Percentiles rank a stretch among this genome's conserved stretches.
These are phyloP conservation scores for Andrena cerasifolii DNA, from an alignment of 1,140 invertebrate genomes.

Conservation along the genomic window DNA sequence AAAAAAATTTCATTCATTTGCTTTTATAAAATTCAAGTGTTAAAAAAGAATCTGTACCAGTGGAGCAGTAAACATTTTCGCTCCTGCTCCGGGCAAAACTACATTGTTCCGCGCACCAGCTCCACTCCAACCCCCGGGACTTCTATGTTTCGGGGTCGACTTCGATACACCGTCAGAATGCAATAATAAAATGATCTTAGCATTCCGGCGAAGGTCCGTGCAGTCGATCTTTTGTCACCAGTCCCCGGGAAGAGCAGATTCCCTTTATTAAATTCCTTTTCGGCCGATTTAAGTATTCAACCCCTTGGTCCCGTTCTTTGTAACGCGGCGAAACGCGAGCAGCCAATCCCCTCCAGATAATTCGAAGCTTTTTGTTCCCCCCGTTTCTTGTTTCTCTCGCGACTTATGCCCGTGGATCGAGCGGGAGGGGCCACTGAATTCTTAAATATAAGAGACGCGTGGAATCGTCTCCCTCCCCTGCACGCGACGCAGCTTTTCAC, in stretches of 20 bases:
- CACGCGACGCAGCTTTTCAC: conserved; percentile 42
- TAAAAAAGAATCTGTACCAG: too few relatives aligned
- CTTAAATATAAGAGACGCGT: not conserved
- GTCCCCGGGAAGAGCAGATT: not conserved
- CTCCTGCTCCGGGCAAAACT: too few relatives aligned
- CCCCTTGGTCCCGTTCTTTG: conserved; percentile 7
- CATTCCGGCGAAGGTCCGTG: not conserved
- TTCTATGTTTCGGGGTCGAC: not conserved
- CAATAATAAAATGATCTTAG: conserved; percentile 37
- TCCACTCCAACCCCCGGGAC: too few relatives aligned
- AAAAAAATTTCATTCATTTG: too few relatives aligned
- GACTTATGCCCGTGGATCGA: not conserved
- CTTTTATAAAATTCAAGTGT: too few relatives aligned
- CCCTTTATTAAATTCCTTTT: conserved; percentile 36
- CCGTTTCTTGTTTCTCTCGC: not conserved
- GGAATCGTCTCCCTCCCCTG: conserved; percentile 15
- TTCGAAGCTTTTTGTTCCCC: conserved; percentile 6
- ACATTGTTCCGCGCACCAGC: too few relatives aligned
- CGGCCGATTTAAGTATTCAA: conserved; percentile 22
- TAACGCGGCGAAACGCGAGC: conserved; percentile 7
- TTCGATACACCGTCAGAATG: not conserved
- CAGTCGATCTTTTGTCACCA: conserved; percentile 3
- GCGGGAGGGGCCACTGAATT: conserved; percentile 8
- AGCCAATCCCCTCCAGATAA: not conserved
- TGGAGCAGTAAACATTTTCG: too few relatives aligned